Conservation (phyloP, 2,888 invertebrate genomes). For the Lathronympha strigana region DNA sequence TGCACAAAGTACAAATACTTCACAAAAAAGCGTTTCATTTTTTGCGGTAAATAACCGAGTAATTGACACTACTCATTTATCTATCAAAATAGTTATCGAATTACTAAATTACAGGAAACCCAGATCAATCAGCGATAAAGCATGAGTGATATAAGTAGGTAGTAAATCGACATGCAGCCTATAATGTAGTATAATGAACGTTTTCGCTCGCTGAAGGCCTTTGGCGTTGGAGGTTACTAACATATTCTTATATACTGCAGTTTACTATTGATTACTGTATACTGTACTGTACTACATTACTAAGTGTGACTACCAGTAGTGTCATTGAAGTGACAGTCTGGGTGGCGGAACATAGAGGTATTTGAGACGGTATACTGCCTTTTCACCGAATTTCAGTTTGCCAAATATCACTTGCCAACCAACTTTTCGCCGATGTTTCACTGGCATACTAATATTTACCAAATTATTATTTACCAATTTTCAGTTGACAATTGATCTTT, state of each 20-base stretch:
- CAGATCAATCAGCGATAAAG: conserved; percentile 28
- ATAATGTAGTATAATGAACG: conserved; percentile 43
- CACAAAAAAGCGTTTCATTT: too few relatives aligned
- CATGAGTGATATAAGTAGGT: conserved; percentile 11
- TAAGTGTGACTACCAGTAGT: not conserved
- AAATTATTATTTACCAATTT: too few relatives aligned
- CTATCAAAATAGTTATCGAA: conserved; percentile 15
- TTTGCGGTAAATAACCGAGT: too few relatives aligned
- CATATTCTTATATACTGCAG: conserved; percentile 39
- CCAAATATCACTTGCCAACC: too few relatives aligned
- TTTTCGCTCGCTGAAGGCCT: conserved; percentile 44
- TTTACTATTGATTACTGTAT: conserved; percentile 2
- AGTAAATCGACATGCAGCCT: conserved; percentile 37
- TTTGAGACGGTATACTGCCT: too few relatives aligned
- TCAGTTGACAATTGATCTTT: too few relatives aligned
- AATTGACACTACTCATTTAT: conserved; percentile 4
- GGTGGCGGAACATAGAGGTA: too few relatives aligned
- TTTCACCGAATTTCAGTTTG: too few relatives aligned
- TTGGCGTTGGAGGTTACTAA: conserved; percentile 44
- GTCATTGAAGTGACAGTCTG: not conserved
- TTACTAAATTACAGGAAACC: conserved; percentile 31
- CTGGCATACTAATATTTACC: too few relatives aligned
- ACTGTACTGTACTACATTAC: too few relatives aligned
- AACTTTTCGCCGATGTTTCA: too few relatives aligned
- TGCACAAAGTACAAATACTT: too few relatives aligned